Conservation (phyloP, 2,797 vertebrate genomes). For the Gallirallus australis region DNA sequence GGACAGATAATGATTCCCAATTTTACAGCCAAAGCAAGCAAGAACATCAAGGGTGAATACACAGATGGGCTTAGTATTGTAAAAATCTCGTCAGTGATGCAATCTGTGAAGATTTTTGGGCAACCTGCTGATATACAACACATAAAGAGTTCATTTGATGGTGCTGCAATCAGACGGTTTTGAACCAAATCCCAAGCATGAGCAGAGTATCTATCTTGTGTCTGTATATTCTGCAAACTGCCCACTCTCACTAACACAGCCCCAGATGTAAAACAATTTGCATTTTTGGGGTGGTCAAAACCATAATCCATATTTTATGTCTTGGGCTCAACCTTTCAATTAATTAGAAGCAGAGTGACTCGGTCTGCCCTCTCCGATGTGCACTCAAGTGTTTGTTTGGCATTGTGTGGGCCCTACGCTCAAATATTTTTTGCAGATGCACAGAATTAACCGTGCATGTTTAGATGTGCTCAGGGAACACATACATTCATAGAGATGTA, state of each 20-base stretch:
- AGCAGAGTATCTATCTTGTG: neutral
- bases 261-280: neutral
- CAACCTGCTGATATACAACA: neutral
- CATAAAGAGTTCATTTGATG: neutral
- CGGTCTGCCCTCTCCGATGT: neutral
- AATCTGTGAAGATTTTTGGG: neutral
- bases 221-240: neutral
- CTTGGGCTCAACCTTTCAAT: neutral
- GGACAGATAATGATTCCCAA: neutral
- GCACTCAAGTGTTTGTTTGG: constrained; percentile 51
- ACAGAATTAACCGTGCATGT: constrained; percentile 40
- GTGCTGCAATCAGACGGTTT: neutral
- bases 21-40: constrained; percentile 31
- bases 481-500: neutral
- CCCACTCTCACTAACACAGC: neutral
- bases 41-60: neutral
- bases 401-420: constrained; percentile 48
- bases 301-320: neutral
- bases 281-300: constrained; percentile 14
- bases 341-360: constrained; percentile 46
- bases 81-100: neutral
- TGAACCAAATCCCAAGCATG: neutral
- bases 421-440: constrained; percentile 64
- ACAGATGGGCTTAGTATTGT: neutral
- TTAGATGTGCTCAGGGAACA: constrained; percentile 60